Evolutionary conservation across 2,888 invertebrate species (phyloP), one percentile per base, ranked within the genome.

Genomic region (Psylliodes chrysocephalus): DNA sequence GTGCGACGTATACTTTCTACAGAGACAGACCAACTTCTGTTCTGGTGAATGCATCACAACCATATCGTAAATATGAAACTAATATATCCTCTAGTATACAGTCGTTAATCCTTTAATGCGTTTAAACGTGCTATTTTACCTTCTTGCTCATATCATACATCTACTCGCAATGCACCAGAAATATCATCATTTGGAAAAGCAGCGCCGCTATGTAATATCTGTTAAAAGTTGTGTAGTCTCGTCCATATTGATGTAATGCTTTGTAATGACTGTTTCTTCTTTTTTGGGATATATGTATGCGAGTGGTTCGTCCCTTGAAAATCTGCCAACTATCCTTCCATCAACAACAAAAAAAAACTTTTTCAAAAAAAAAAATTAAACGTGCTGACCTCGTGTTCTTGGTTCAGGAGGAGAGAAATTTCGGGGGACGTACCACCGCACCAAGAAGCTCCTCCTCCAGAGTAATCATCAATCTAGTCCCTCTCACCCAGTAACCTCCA

Each of bases 281-380:
- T 67, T 42, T 44, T 72, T 74, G 77, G 75, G 71, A 71, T 71
- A 67, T 76, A 73, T 78, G 75, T 76, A 75, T 77, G 77, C 77
- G 76, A 75, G 78, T 77, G 78, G 77, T 77, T 72, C 75, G 78
- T 78, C 78, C 77, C 76, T 74, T 74, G 70, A 72, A 69, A 65
- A 70, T 67, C 66, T 52, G 59, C 56, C 22, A 60, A 46, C 53
- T 60, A 63, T 60, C 57, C 57, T 59, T 60, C 57, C 57, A 49
- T 18, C 53, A 56, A 56, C 55, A 51, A 56, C 44, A 53, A 54
- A 59, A 62, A 63, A n/a, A 56, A 54, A 60, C 59, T 33, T 30
- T 59, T 40, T 15, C 55, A 59, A 65, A 56, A 63, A 54, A n/a
- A n/a, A n/a, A n/a, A n/a, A n/a, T n/a, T 28, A 47, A 47, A 57